Conservation (phyloP, 2,797 vertebrate species). For the Paguma larvata region DNA sequence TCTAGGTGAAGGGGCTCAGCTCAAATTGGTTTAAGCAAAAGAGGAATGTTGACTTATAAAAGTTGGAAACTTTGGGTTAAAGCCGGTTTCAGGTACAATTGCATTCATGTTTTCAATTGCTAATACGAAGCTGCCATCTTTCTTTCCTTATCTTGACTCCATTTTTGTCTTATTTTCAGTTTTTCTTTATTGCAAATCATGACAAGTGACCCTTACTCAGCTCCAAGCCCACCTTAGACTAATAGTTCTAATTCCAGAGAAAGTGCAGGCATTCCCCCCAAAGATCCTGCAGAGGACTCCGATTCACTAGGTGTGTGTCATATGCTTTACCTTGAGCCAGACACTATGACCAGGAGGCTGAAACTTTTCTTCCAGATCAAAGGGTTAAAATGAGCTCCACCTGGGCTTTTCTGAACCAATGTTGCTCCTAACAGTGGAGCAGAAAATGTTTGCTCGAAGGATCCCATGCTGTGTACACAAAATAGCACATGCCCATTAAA, state of each 20-base stretch:
- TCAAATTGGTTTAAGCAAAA: neutral
- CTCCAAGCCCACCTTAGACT: neutral
- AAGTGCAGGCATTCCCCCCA: neutral
- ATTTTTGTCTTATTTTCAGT: neutral
- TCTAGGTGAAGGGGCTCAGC: neutral
- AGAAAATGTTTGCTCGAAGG: neutral
- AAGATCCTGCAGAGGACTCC: neutral
- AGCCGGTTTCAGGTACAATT: neutral
- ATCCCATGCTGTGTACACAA: neutral
- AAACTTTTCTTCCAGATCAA: neutral
- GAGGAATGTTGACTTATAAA: neutral
- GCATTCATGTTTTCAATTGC: neutral
- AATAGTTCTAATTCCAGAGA: neutral
- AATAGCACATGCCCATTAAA: neutral
- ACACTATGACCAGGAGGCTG: neutral
- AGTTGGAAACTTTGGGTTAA: neutral
- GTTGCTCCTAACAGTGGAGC: neutral
- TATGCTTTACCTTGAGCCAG: neutral
- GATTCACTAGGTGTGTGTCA: neutral
- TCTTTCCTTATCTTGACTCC: neutral
- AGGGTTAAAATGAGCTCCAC: neutral
- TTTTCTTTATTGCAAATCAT: neutral
- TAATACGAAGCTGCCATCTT: neutral
- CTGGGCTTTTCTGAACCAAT: neutral
- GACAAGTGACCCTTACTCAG: neutral